A percentile compares a stretch with the other conserved stretches of the same genome.
phyloP scores from a whole-genome alignment of 2,113 vertebrate genomes.

The Vidua macroura region DNA sequence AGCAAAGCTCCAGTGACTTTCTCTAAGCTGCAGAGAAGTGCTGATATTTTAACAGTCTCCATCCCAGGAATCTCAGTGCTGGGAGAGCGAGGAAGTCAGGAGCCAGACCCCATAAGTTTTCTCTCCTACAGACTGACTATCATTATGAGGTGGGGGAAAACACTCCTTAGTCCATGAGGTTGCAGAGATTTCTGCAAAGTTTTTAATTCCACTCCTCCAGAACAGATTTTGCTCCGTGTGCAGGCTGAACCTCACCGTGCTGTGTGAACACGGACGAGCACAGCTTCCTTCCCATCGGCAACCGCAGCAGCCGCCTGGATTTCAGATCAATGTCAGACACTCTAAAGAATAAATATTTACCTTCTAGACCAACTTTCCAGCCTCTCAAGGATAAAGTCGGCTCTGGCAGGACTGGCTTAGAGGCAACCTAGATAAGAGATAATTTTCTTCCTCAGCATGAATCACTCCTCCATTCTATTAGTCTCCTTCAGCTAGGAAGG shows the following conservation, averaged over 20 bases:
- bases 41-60: not conserved
- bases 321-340: conserved; percentile 22
- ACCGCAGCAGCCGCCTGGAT: not conserved
- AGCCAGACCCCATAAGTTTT: not conserved
- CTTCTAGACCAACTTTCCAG: conserved; percentile 35
- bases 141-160: not conserved
- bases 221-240: not conserved
- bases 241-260: not conserved
- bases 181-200: not conserved
- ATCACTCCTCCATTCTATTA: not conserved
- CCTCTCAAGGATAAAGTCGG: conserved; percentile 44
- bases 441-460: conserved; percentile 21
- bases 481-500: not conserved
- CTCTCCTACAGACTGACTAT: not conserved
- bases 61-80: not conserved
- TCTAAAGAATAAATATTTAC: conserved; percentile 47
- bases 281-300: not conserved
- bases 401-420: conserved; percentile 9
- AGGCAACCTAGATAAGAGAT: conserved; percentile 40
- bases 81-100: not conserved
- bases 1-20: not conserved
- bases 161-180: rapidly evolving
- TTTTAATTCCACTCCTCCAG: not conserved
- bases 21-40: not conserved
- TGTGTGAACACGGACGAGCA: not conserved